Base-by-base conservation (phyloP, 2,113 vertebrate species). In the Notothenia coriiceps region DNA sequence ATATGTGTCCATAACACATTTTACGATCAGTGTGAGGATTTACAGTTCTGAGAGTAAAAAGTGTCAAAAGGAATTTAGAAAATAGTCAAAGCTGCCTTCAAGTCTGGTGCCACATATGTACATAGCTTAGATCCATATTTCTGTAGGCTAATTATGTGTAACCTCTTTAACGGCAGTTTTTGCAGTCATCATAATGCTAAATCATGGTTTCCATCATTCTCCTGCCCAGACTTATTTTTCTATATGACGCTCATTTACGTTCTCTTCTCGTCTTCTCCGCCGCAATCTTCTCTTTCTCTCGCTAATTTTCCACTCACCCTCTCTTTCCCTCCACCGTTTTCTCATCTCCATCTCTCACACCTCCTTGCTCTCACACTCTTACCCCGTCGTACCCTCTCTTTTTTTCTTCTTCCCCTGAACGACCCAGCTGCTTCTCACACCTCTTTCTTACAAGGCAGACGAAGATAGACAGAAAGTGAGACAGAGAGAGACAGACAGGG, bases 391-490 rank as follows among this genome's bases (percentile, higher is more conserved):
- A 40, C 66, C 22, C 51, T 56, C 51, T 25, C 50, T 51, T 50
- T 2, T 35, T 33, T 43, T 57, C 40, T 40, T 55, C 20, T 40
- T 43, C 62, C 71, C 72, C 80, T 5, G 33, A 68, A 70, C 87
- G 73, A 82, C 77, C 75, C 77, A 82, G 80, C 74, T 85, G 89
- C 86, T 85, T 86, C 76, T 91, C 77, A 84, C 85, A 80, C 88
- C 85, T 91, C 83, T 7, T 59, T 85, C 74, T 89, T 87, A 80
- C 76, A 78, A 59, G 64, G 70, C 72, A 80, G 79, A 70, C 18
- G 10, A 65, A 77, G 70, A 88, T 35, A 83, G 77, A 85, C 77
- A 63, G 74, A 76, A 69, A 85, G 57, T 50, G 72, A 70, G 69
- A 67, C 4, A 13, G 55, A 64, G 55, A 66, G 46, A 73, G 52